Evolutionary conservation across 2,113 vertebrate species (phyloP), one percentile per base, ranked within the genome.

Genomic region (Gallinago jamesoni): DNA sequence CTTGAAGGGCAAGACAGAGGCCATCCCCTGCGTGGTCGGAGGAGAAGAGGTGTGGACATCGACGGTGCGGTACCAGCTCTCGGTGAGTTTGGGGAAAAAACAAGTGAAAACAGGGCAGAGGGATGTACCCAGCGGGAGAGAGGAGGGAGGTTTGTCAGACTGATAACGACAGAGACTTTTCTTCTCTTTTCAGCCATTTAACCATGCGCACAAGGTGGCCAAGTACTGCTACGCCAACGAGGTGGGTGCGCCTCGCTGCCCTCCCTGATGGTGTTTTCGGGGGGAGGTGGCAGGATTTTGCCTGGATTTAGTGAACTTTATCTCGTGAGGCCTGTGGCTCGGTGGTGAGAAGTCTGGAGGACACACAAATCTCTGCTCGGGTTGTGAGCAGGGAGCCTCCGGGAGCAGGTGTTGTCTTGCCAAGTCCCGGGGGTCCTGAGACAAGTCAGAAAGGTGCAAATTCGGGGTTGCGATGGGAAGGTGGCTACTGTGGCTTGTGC

Each of bases 181-280:
- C 95, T 64, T 94, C 89, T 70, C 79, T 50, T 94, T 97, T 15
- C 79, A 99, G 99, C 99, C 99, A 2, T 99, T 99, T 75, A 98
- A 99, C 69, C 99, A 99, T 50, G 98, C 98, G 0, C 99, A 99
- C 94, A 99, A 98, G 85, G 98, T 99, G 89, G 99, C 99, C 83
- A 99, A 99, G 97, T 99, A 98, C 98, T 99, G 99, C 94, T 99
- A 99, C 0, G 99, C 99, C 3, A 98, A 99, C 97, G 98, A 99
- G 99, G 99, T 99, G 94, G 98, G 98, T 28, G 2, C 35, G 1
- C 9, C 85, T 37, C 5, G 1, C 22, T 52, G 23, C 53, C 6
- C 8, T 48, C 5, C 16, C 16, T 30, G 37, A 28, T 5, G 1
- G 18, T 41, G 62, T 66, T 66, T 43, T 43, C 1, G 63, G 25